These are phyloP conservation scores for Timandra comae DNA, from an alignment of 2,888 invertebrate genomes.

Conservation along the genomic window DNA sequence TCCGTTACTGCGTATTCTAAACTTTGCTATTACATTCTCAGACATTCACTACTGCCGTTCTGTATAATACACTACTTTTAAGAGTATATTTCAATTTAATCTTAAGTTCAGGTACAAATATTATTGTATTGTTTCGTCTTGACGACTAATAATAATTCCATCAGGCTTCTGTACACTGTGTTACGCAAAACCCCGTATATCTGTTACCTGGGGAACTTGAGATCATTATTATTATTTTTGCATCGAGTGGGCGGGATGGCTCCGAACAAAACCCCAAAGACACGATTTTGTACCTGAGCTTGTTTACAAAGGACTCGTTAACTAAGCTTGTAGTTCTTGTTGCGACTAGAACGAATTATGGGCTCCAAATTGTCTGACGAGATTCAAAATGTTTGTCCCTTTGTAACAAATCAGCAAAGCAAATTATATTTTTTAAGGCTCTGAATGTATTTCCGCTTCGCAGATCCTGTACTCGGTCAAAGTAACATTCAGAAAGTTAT, in stretches of 20 bases:
- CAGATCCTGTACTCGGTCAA: conserved; percentile 44
- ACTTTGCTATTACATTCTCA: no score
- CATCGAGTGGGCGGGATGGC: conserved; percentile 57
- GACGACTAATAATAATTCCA: conserved; percentile 46
- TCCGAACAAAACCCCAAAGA: conserved; percentile 47
- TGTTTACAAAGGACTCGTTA: conserved; percentile 62
- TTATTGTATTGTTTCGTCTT: no score
- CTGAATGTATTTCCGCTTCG: conserved; percentile 53
- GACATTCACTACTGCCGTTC: no score
- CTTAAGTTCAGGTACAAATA: no score
- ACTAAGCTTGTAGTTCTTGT: conserved; percentile 22
- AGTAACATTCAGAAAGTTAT: conserved; percentile 48
- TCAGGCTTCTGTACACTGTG: conserved; percentile 47
- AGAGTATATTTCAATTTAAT: no score
- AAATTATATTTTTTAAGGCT: conserved; percentile 45
- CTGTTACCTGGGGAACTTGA: conserved; percentile 57
- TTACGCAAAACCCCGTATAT: conserved; percentile 62
- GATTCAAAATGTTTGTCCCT: conserved; percentile 35
- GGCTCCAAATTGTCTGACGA: conserved; percentile 62
- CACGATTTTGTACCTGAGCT: conserved; percentile 62
- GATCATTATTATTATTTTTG: conserved; percentile 51
- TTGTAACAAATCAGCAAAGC: conserved; percentile 41
- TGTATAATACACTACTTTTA: no score
- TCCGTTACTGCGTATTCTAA: conserved; percentile 45
- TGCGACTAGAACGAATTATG: conserved; percentile 17